These are phyloP conservation scores for Pycnonotus jocosus DNA, from an alignment of 2,113 vertebrate species.

Conservation along the genomic window DNA sequence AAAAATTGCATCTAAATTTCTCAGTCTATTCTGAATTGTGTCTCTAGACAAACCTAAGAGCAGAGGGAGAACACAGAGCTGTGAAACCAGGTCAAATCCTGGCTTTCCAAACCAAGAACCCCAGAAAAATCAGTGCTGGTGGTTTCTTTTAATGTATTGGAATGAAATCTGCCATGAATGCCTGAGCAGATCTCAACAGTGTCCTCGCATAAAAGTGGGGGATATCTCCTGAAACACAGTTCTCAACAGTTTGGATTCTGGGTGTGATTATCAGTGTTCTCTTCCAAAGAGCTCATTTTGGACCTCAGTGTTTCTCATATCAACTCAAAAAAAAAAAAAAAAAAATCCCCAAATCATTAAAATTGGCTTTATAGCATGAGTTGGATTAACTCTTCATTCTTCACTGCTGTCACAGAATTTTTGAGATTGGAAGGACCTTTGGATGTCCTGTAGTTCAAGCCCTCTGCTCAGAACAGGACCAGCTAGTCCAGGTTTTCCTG, in stretches of 20 bases:
- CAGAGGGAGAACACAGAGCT: background rate
- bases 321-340: background rate
- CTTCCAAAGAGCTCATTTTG: background rate
- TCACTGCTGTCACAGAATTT: background rate
- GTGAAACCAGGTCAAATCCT: background rate
- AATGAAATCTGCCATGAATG: background rate
- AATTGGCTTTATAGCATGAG: background rate
- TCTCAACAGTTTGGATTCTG: background rate
- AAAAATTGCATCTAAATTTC: background rate
- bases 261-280: background rate
- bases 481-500: background rate
- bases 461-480: background rate
- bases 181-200: background rate
- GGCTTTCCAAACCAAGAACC: background rate
- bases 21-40: accelerated
- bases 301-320: background rate
- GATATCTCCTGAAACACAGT: accelerated
- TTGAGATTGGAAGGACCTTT: background rate
- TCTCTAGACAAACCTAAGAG: background rate
- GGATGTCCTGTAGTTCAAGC: background rate
- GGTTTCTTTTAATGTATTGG: background rate
- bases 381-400: background rate
- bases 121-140: background rate
- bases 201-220: background rate
- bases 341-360: background rate